Percentiles rank a stretch among this genome's conserved stretches.
Evolutionary conservation across 1,140 invertebrate genomes (phyloP).

Genomic region (Achroia grisella): DNA sequence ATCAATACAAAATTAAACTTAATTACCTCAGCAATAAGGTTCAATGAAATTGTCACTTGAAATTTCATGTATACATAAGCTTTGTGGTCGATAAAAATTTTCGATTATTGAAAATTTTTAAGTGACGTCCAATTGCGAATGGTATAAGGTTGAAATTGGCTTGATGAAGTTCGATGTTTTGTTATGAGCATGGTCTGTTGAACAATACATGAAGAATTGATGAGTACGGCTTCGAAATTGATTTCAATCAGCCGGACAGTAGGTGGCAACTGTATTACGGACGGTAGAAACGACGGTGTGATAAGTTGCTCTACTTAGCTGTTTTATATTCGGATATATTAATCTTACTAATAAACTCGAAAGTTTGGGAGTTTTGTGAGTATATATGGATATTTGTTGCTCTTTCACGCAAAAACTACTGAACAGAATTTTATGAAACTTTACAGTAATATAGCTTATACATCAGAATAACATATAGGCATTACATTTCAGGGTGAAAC

Average conservation of each 20-base stretch:
- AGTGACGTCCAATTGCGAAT: background rate
- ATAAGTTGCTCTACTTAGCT: constrained; percentile 1
- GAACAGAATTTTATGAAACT: no score
- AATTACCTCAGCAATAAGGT: background rate
- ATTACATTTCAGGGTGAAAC: no score
- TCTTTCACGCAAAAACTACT: no score
- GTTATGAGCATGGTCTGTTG: background rate
- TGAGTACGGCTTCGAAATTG: constrained; percentile 35
- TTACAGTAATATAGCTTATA: no score
- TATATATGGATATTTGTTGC: no score
- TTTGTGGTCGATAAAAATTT: background rate
- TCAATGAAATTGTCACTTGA: background rate
- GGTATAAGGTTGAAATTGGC: background rate
- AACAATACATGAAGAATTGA: constrained; percentile 41
- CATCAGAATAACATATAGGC: no score
- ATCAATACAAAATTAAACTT: background rate
- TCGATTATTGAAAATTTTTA: background rate
- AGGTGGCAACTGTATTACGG: constrained; percentile 53
- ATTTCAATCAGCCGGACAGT: constrained; percentile 52
- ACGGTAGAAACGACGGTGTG: background rate
- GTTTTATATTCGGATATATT: background rate
- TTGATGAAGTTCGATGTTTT: background rate
- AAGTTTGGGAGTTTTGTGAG: no score
- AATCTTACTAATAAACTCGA: no score
- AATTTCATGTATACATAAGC: background rate